Percentiles rank a stretch among this genome's conserved stretches.
Conservation (phyloP, 2,888 invertebrate genomes). For the Troides oblongomaculatus region DNA sequence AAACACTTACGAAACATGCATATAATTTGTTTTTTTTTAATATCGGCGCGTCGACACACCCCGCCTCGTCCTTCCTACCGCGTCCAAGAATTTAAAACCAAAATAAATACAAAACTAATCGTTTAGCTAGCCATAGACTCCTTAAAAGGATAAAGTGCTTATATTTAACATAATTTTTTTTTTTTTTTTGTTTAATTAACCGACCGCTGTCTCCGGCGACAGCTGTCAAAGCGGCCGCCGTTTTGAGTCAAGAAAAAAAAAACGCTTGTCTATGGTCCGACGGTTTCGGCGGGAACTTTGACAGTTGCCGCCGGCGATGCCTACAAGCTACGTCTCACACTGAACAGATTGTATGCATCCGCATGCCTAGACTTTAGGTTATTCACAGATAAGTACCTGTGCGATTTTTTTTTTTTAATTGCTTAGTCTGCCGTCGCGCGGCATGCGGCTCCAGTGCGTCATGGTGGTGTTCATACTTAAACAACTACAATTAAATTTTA, state of each 20-base stretch:
- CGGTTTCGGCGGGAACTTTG: slow-evolving; percentile 21
- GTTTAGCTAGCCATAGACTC: slow-evolving; percentile 49
- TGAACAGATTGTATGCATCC: neutral
- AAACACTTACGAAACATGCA: too few relatives aligned
- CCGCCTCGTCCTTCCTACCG: too few relatives aligned
- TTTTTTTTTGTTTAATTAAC: slow-evolving; percentile 37
- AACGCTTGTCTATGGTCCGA: neutral
- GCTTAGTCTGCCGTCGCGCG: too few relatives aligned
- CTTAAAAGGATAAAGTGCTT: slow-evolving; percentile 50
- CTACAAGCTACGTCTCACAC: slow-evolving; percentile 20
- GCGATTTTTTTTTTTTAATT: neutral
- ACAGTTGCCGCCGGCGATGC: slow-evolving; percentile 8
- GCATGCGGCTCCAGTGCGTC: neutral
- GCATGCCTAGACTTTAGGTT: neutral
- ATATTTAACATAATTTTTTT: slow-evolving; percentile 49
- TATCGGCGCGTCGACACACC: slow-evolving; percentile 2
- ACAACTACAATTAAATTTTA: slow-evolving; percentile 43
- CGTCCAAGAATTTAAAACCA: slow-evolving; percentile 4
- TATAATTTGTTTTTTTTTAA: neutral
- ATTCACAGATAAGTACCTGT: neutral
- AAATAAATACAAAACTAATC: slow-evolving; percentile 45
- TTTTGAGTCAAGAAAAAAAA: neutral
- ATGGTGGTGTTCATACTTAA: slow-evolving; percentile 6
- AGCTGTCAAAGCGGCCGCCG: slow-evolving; percentile 20
- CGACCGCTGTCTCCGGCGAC: slow-evolving; percentile 25